Base-by-base conservation (phyloP, 2,113 vertebrate genomes). In the Halcyon senegalensis region DNA sequence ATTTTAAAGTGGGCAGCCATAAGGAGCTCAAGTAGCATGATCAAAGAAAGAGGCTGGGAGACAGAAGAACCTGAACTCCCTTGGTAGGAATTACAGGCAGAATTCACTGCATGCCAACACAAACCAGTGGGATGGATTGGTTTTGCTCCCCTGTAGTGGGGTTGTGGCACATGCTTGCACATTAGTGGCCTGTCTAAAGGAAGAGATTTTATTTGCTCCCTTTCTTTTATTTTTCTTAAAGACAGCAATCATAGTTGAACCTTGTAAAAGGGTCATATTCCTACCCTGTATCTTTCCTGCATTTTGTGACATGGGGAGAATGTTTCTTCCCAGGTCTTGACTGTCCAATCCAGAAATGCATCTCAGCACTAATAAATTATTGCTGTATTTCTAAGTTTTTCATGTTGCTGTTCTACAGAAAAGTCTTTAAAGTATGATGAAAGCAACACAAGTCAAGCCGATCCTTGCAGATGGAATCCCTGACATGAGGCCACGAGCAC, bases 401-500 rank as follows among this genome's bases (percentile, higher is more conserved):
- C 23, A 68, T 72, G 43, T 79, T 87, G 80, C 16, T 51, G 77
- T 89, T 95, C 84, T 95, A 64, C 87, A 82, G 87, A 84, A 84
- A 91, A 35, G 30, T 43, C 86, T 91, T 96, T 91, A 89, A 96
- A 81, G 87, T 48, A 33, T 0, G 43, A 91, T 94, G 84, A 95
- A 94, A 95, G 91, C 56, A 89, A 35, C 16, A 37, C 14, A 77
- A 94, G 84, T 81, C 93, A 84, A 92, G 91, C 87, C 91, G 91
- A 60, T 89, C 33, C 73, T 84, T 88, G 91, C 93, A 87, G 84
- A 87, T 89, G 81, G 69, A 82, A 67, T 89, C 84, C 56, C 62
- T 87, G 77, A 89, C 66, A 39, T 13, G 7, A 5, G 39, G 60
- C 84, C 53, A 39, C 2, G 17, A 88, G 68, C 79, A 37, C 67